Conservation (phyloP, 1,140 invertebrate genomes). For the Chrysomallon squamiferum region DNA sequence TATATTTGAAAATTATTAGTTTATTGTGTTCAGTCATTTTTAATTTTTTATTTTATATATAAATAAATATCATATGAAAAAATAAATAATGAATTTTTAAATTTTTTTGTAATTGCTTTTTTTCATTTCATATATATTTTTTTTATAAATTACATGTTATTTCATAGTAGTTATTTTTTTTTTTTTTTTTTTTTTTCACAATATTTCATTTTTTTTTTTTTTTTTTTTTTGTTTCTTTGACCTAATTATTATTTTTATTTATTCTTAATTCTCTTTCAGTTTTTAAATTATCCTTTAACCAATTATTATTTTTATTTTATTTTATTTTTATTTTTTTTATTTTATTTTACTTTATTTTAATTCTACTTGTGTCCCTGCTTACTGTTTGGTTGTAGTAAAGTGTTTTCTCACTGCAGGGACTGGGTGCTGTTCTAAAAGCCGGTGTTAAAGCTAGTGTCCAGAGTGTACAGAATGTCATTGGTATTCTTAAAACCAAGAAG, state of each 20-base stretch:
- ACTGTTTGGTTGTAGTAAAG: not conserved
- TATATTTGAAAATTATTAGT: no score
- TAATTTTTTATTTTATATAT: no score
- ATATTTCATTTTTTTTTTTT: not conserved
- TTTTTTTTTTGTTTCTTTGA: not conserved
- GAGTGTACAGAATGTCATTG: slow-evolving; percentile 39
- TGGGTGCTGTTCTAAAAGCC: slow-evolving; percentile 21
- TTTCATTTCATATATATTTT: no score
- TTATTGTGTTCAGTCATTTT: no score
- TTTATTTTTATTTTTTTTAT: not conserved
- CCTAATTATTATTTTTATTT: not conserved
- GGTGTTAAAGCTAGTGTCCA: slow-evolving; percentile 44
- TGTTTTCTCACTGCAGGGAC: slow-evolving; percentile 2
- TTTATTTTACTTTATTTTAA: not conserved
- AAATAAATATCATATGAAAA: no score
- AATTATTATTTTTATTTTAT: not conserved
- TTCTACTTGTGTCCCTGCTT: not conserved
- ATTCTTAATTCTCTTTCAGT: not conserved
- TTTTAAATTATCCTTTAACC: not conserved
- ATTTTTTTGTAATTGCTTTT: no score
- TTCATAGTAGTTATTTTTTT: no score
- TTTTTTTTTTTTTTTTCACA: slow-evolving; percentile 1
- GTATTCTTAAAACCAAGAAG: slow-evolving; percentile 33
- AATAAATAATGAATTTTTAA: no score
- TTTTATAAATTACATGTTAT: no score